phyloP scores from a whole-genome alignment of 2,888 invertebrate genomes.

The Pristionchus japonicus region DNA sequence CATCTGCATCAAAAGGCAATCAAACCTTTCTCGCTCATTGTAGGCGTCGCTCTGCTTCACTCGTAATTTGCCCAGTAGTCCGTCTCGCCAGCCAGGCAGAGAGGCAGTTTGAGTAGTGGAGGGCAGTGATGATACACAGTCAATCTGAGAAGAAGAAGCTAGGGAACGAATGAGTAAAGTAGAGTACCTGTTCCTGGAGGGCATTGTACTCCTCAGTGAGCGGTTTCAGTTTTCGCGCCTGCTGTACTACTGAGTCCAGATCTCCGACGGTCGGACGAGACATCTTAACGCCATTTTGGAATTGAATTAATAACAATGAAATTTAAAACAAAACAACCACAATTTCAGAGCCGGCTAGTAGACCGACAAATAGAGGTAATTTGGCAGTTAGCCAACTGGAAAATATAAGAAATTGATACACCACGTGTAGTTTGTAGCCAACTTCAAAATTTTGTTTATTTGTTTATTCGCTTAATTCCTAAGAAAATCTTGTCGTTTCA shows the following conservation, averaged over 20 bases:
- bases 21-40: slow-evolving; percentile 18
- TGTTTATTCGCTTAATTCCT: neutral
- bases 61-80: slow-evolving; percentile 35
- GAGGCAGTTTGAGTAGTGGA: slow-evolving; percentile 20
- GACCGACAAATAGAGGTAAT: neutral
- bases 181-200: slow-evolving; percentile 21
- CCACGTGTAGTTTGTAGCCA: slow-evolving; percentile 29
- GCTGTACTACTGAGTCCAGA: neutral
- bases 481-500: neutral
- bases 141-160: neutral
- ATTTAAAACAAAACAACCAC: neutral
- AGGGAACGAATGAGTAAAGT: neutral
- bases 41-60: slow-evolving; percentile 23
- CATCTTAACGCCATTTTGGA: neutral
- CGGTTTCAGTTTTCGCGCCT: neutral
- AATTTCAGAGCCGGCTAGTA: neutral
- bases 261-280: slow-evolving; percentile 21
- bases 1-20: neutral
- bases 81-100: slow-evolving; percentile 29
- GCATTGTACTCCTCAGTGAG: slow-evolving; percentile 6
- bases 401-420: neutral
- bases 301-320: neutral
- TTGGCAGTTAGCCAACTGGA: neutral
- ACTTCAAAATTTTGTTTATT: slow-evolving; percentile 1
- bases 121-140: slow-evolving; percentile 11